Conservation (phyloP, 2,113 vertebrate genomes). For the Silurus asotus region DNA sequence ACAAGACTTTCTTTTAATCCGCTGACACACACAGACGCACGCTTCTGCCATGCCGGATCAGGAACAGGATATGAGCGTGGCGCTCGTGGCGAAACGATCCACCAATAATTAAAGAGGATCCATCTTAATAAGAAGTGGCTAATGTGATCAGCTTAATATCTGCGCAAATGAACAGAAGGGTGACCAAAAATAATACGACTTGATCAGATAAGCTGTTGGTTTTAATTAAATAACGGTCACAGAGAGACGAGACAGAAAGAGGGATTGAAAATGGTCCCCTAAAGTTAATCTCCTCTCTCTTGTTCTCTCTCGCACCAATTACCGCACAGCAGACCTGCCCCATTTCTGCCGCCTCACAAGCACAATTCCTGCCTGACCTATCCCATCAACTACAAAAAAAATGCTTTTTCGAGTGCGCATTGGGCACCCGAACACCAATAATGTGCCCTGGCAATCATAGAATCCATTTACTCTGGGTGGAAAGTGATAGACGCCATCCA, state of each 20-base stretch:
- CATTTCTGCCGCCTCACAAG: conserved; percentile 49
- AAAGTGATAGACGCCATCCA: conserved; percentile 38
- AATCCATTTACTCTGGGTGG: conserved; percentile 40
- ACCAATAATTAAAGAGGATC: background rate
- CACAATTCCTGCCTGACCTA: conserved; percentile 61
- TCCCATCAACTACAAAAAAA: conserved; percentile 47
- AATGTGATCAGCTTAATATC: conserved; percentile 40
- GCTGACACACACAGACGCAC: background rate
- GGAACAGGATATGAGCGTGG: background rate
- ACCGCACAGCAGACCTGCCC: conserved; percentile 50
- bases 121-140: conserved; percentile 31
- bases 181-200: conserved; percentile 53
- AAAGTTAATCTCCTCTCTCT: conserved; percentile 55
- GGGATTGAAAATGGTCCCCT: conserved; percentile 41
- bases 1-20: background rate
- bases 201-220: conserved; percentile 60
- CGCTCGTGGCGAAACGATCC: background rate
- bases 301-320: conserved; percentile 6
- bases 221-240: conserved; percentile 66
- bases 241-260: conserved; percentile 41
- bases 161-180: background rate
- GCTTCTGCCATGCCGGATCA: background rate
- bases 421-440: conserved; percentile 54
- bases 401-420: conserved; percentile 47
- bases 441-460: conserved; percentile 48